These are phyloP conservation scores for Anthrax anthrax DNA, from an alignment of 2,888 invertebrate genomes.

Conservation along the genomic window DNA sequence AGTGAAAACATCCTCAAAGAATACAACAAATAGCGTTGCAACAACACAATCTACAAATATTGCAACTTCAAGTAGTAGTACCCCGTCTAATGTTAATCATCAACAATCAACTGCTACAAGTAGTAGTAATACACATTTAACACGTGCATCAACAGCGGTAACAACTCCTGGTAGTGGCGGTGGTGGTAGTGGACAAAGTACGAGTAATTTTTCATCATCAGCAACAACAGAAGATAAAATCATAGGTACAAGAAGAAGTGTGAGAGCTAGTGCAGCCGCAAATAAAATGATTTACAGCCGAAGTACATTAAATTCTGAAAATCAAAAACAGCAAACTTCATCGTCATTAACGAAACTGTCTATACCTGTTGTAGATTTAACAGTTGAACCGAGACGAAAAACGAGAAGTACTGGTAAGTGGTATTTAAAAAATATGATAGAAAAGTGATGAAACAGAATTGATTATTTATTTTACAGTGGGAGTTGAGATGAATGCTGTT, in stretches of 20 bases:
- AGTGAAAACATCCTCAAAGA: background rate
- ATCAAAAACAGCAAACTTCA: conserved; percentile 22
- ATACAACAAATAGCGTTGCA: too few species aligned
- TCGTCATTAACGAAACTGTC: conserved; percentile 9
- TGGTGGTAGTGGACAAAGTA: conserved; percentile 11
- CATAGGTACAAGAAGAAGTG: conserved; percentile 42
- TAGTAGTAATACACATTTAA: background rate
- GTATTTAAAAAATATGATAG: too few species aligned
- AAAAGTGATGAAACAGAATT: background rate
- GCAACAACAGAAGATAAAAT: conserved; percentile 29
- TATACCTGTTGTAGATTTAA: background rate
- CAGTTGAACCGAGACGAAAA: conserved; percentile 39
- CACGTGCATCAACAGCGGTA: conserved; percentile 8
- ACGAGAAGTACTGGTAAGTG: conserved; percentile 54
- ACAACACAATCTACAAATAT: too few species aligned
- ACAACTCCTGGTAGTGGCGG: conserved; percentile 9
- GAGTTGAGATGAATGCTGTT: too few species aligned
- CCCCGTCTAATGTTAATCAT: too few species aligned
- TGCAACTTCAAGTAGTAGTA: too few species aligned
- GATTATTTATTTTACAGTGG: background rate
- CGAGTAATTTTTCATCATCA: conserved; percentile 13
- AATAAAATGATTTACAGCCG: conserved; percentile 33
- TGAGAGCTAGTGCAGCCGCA: conserved; percentile 33
- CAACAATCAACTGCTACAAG: too few species aligned
- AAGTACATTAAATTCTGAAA: conserved; percentile 16